phyloP scores from a whole-genome alignment of 2,888 invertebrate genomes.

The Orgyia antiqua region DNA sequence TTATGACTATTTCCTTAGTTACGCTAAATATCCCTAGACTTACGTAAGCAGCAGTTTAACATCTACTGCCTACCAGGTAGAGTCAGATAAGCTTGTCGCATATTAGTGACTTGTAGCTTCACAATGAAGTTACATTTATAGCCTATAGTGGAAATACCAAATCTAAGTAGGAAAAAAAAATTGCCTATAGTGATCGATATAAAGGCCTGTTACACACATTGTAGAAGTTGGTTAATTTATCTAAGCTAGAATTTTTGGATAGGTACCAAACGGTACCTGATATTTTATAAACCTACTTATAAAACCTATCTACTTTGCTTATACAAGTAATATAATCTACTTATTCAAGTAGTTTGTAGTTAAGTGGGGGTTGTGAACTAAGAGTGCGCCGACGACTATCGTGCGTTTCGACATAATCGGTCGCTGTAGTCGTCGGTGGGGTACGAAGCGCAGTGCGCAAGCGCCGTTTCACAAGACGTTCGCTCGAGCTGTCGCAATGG shows the following conservation, averaged over 20 bases:
- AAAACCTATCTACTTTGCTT: too few relatives aligned
- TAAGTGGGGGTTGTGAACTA: slow-evolving; percentile 45
- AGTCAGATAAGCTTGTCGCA: slow-evolving; percentile 6
- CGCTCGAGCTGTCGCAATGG: slow-evolving; percentile 72
- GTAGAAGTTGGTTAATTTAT: too few relatives aligned
- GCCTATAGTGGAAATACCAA: too few relatives aligned
- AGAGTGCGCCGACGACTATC: slow-evolving; percentile 56
- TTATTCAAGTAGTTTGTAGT: slow-evolving; percentile 11
- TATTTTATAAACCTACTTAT: too few relatives aligned
- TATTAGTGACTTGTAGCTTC: slow-evolving; percentile 15
- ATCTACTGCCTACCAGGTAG: slow-evolving; percentile 11
- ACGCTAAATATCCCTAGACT: slow-evolving; percentile 37
- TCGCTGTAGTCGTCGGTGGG: slow-evolving; percentile 49
- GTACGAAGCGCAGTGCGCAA: slow-evolving; percentile 50
- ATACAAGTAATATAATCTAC: too few relatives aligned
- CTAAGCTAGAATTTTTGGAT: too few relatives aligned
- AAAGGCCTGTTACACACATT: too few relatives aligned
- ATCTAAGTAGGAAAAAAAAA: too few relatives aligned
- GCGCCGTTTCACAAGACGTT: slow-evolving; percentile 76
- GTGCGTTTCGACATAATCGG: slow-evolving; percentile 66
- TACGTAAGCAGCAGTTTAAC: slow-evolving; percentile 36
- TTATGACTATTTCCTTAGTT: too few relatives aligned
- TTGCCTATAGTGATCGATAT: too few relatives aligned
- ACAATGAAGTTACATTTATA: slow-evolving; percentile 16
- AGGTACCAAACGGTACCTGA: too few relatives aligned